Evolutionary conservation across 2,797 vertebrate species (phyloP).

Genomic region (Discoglossus pictus): DNA sequence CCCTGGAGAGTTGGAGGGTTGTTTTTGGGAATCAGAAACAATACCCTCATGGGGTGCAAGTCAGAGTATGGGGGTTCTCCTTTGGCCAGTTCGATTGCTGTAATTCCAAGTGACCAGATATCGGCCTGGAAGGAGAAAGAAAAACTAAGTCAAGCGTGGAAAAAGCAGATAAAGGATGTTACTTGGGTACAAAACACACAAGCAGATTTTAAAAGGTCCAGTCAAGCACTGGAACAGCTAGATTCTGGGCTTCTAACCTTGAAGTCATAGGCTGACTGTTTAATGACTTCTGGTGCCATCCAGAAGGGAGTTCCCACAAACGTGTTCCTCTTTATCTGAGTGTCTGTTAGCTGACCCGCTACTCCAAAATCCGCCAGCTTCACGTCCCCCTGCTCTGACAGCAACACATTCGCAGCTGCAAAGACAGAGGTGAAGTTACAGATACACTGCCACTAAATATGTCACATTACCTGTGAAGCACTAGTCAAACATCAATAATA

Average conservation of each 20-base stretch:
- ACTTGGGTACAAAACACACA: no score
- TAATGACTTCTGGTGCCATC: constrained; percentile 99
- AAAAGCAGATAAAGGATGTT: no score
- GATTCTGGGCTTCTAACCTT: constrained; percentile 75
- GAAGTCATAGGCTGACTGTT: constrained; percentile 97
- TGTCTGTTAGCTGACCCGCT: constrained; percentile 95
- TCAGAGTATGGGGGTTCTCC: constrained; percentile 98
- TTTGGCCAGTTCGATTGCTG: constrained; percentile 97
- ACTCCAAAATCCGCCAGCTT: constrained; percentile 98
- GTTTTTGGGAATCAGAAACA: constrained; percentile 98
- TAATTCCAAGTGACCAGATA: constrained; percentile 98
- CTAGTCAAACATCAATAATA: no score
- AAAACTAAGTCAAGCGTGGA: not conserved
- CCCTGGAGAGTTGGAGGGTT: constrained; percentile 94
- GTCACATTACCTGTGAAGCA: no score
- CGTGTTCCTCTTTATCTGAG: constrained; percentile 97
- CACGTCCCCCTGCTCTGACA: constrained; percentile 96
- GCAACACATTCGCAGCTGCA: constrained; percentile 91
- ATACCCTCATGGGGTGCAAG: constrained; percentile 96
- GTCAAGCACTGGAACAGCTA: no score
- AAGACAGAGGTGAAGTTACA: not conserved
- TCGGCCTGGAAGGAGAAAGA: constrained; percentile 79
- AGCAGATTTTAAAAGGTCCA: no score
- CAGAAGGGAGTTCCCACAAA: constrained; percentile 98
- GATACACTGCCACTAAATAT: not conserved